These are phyloP conservation scores for Fabriciana adippe DNA, from an alignment of 2,888 invertebrate genomes.

Conservation along the genomic window DNA sequence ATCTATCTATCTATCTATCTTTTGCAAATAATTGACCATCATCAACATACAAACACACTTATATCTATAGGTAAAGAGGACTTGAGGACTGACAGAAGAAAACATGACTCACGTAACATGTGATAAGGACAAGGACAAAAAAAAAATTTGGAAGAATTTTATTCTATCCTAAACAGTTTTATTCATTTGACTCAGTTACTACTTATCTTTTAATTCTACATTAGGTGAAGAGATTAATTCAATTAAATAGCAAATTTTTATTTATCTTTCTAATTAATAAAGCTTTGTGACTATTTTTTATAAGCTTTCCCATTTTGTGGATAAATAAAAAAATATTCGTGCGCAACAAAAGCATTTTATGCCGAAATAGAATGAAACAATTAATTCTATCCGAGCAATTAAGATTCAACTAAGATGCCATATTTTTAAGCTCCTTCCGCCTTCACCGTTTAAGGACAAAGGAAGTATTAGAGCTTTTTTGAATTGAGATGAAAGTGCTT, in stretches of 20 bases:
- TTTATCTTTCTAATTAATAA: not conserved
- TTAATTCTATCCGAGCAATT: slow-evolving; percentile 28
- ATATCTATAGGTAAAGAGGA: too few relatives aligned
- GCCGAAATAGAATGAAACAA: slow-evolving; percentile 30
- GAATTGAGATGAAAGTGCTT: not conserved
- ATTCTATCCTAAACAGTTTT: too few relatives aligned
- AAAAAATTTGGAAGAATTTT: too few relatives aligned
- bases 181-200: too few relatives aligned
- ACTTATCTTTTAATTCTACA: too few relatives aligned
- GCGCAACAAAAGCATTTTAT: slow-evolving; percentile 17
- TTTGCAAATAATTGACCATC: too few relatives aligned
- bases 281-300: not conserved
- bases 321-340: slow-evolving; percentile 18
- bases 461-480: not conserved
- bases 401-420: slow-evolving; percentile 24
- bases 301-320: slow-evolving; percentile 1
- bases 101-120: too few relatives aligned
- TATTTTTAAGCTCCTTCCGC: slow-evolving; percentile 9
- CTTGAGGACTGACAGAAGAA: too few relatives aligned
- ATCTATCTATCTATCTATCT: too few relatives aligned
- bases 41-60: too few relatives aligned
- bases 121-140: too few relatives aligned
- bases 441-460: not conserved
- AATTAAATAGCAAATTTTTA: not conserved
- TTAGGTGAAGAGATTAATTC: too few relatives aligned